These are phyloP conservation scores for Epizoanthus ramosus DNA, from an alignment of 92 coral and sea anemone genomes.

Conservation along the genomic window DNA sequence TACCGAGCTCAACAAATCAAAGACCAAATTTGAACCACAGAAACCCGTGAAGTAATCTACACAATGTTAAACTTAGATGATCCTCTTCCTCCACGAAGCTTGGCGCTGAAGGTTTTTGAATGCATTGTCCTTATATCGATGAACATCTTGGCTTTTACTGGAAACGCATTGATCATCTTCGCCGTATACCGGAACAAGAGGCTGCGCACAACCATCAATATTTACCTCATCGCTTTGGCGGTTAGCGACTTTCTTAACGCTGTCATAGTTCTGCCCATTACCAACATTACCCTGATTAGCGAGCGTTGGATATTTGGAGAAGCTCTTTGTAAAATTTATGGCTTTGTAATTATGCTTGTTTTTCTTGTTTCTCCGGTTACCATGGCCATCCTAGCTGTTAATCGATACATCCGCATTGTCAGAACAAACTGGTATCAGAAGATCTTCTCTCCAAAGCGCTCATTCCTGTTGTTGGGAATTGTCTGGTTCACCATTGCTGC, in stretches of 20 bases:
- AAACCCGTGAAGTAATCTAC: background rate
- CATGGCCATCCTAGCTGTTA: constrained; percentile 46
- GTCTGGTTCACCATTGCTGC: constrained; percentile 39
- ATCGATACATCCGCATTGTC: constrained; percentile 44
- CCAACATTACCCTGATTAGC: constrained; percentile 17
- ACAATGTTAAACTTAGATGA: background rate
- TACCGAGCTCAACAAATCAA: no score
- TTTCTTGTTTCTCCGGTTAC: constrained; percentile 46
- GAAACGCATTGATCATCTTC: constrained; percentile 23
- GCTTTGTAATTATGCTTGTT: constrained; percentile 28
- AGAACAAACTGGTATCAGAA: constrained; percentile 28
- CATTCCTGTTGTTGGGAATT: constrained; percentile 6
- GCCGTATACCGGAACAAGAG: constrained; percentile 32
- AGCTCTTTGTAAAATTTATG: constrained; percentile 35
- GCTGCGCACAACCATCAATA: constrained; percentile 39
- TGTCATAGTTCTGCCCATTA: constrained; percentile 42
- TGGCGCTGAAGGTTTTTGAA: constrained; percentile 26
- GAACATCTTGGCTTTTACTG: constrained; percentile 19
- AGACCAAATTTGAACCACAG: no score
- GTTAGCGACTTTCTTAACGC: constrained; percentile 39
- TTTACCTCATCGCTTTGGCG: constrained; percentile 46
- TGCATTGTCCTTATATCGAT: constrained; percentile 1
- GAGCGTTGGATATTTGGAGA: constrained; percentile 43
- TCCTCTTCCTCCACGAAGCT: constrained; percentile 40
- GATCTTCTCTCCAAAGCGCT: constrained; percentile 31